These are phyloP conservation scores for Chlorospingus flavigularis DNA, from an alignment of 2,797 vertebrate species.

Conservation along the genomic window DNA sequence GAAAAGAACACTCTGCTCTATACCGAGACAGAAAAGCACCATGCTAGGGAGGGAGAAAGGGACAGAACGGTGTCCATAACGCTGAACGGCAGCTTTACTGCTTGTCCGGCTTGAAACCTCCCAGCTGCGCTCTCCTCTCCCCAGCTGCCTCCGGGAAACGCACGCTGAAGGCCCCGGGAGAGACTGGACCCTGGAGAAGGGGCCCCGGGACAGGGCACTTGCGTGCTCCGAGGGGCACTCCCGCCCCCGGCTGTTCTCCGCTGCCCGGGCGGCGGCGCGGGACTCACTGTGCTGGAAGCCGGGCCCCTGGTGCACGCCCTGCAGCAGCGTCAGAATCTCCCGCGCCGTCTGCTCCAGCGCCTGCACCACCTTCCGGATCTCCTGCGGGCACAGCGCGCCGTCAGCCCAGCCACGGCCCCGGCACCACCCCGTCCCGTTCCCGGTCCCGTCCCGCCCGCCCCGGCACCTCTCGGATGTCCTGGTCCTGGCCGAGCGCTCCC, in stretches of 20 bases:
- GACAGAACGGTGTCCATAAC: fast-evolving
- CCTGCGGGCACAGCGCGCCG: constrained; percentile 72
- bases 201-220: fast-evolving
- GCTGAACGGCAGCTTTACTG: fast-evolving
- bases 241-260: background rate
- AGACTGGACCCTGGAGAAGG: fast-evolving
- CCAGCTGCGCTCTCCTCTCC: background rate
- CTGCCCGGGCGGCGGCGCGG: background rate
- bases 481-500: constrained; percentile 88
- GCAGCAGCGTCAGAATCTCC: constrained; percentile 92
- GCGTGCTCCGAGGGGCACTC: too few relatives aligned
- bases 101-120: fast-evolving
- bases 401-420: background rate
- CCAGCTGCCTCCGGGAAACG: background rate
- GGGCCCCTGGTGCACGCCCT: constrained; percentile 92
- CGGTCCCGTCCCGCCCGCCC: background rate
- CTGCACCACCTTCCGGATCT: constrained; percentile 95
- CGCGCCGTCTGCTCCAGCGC: constrained; percentile 91
- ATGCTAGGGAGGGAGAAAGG: fast-evolving
- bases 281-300: constrained; percentile 95
- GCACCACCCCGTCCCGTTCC: background rate
- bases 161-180: background rate
- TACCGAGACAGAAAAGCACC: fast-evolving
- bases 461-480: constrained; percentile 90
- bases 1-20: fast-evolving